Evolutionary conservation across 2,888 invertebrate genomes (phyloP).

Genomic region (Nephrocerus scutellatus): DNA sequence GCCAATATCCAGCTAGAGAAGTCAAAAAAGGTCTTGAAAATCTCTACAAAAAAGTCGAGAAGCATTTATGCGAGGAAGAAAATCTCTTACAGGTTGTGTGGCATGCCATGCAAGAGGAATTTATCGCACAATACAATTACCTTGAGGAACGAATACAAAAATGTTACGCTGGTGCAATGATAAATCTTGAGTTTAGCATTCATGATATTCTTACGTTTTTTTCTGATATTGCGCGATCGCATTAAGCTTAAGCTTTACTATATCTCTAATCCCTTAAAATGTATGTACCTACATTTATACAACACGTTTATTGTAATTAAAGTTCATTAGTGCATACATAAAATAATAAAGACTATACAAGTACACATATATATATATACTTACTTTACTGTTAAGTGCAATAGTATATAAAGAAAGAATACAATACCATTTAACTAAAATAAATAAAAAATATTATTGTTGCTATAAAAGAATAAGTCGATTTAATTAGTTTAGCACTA

Average conservation of each 20-base stretch:
- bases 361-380: neutral
- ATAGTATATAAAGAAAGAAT: slow-evolving; percentile 30
- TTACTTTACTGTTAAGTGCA: slow-evolving; percentile 37
- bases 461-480: slow-evolving; percentile 10
- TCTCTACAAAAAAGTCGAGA: slow-evolving; percentile 92
- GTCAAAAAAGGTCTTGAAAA: slow-evolving; percentile 89
- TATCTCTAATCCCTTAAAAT: neutral
- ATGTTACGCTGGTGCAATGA: slow-evolving; percentile 94
- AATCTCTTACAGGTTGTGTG: slow-evolving; percentile 93
- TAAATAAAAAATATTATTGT: slow-evolving; percentile 15
- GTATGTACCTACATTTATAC: neutral
- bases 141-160: slow-evolving; percentile 88
- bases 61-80: slow-evolving; percentile 92
- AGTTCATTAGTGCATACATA: slow-evolving; percentile 3
- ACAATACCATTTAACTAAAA: too few species aligned
- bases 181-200: slow-evolving; percentile 89
- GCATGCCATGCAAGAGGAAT: slow-evolving; percentile 99
- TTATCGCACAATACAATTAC: slow-evolving; percentile 90
- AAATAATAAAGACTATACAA: slow-evolving; percentile 3
- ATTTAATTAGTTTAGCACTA: too few species aligned
- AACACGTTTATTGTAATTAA: neutral
- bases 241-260: slow-evolving; percentile 51
- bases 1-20: slow-evolving; percentile 87
- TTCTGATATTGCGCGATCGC: slow-evolving; percentile 95
- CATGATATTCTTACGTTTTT: slow-evolving; percentile 94